Percentiles rank a stretch among this genome's conserved stretches.
Evolutionary conservation across 2,797 vertebrate genomes (phyloP).

Genomic region (Thunnus albacares): DNA sequence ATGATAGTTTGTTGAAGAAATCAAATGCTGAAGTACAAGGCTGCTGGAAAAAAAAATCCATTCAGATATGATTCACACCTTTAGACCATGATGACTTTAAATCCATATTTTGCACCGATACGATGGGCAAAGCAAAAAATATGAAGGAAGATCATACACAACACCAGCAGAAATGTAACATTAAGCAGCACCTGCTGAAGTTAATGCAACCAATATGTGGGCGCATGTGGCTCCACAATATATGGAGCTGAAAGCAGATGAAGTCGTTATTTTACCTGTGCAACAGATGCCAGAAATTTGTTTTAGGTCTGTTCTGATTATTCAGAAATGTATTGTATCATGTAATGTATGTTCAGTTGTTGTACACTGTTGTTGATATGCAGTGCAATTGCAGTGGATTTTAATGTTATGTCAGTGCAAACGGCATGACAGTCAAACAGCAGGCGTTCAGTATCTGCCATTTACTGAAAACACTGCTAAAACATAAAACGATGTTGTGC

Average conservation of each 20-base stretch:
- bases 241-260: neutral
- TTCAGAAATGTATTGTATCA: neutral
- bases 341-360: too few relatives aligned
- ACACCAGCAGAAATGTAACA: neutral
- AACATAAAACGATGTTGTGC: too few relatives aligned
- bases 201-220: constrained; percentile 14
- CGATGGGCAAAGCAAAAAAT: neutral
- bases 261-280: neutral
- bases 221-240: constrained; percentile 12
- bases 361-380: too few relatives aligned
- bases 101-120: neutral
- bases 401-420: too few relatives aligned
- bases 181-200: neutral
- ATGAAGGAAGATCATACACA: neutral
- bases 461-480: too few relatives aligned
- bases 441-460: too few relatives aligned
- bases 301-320: neutral
- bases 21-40: neutral
- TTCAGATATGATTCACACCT: neutral
- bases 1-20: neutral
- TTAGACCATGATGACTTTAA: neutral
- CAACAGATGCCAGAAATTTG: constrained; percentile 22
- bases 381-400: too few relatives aligned
- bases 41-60: neutral
- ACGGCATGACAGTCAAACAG: too few relatives aligned